A percentile compares a stretch with the other conserved stretches of the same genome.
phyloP scores from a whole-genome alignment of 2,113 vertebrate genomes.

The Fregetta grallaria region DNA sequence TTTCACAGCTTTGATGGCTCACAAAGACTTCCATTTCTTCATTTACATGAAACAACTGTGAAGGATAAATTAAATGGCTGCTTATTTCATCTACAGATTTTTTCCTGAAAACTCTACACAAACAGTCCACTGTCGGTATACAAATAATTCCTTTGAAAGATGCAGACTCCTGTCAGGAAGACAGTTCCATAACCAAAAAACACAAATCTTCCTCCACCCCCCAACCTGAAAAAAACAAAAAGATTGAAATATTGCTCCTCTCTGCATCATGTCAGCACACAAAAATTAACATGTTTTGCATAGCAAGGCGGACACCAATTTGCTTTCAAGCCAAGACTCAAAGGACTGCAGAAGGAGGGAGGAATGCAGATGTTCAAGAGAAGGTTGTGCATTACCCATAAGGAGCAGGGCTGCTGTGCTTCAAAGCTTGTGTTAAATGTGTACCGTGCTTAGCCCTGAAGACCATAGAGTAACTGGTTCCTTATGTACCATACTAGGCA shows the following conservation, averaged over 20 bases:
- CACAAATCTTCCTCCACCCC: not conserved
- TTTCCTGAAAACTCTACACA: not conserved
- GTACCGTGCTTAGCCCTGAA: not conserved
- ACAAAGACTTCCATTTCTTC: conserved; percentile 31
- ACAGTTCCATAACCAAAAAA: not conserved
- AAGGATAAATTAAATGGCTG: conserved; percentile 44
- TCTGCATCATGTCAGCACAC: not conserved
- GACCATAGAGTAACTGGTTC: not conserved
- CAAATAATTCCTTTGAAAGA: not conserved
- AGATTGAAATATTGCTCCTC: not conserved
- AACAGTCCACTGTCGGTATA: not conserved
- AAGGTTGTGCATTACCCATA: not conserved
- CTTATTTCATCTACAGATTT: not conserved
- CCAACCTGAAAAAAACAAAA: not conserved
- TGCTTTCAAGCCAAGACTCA: not conserved
- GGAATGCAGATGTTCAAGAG: not conserved
- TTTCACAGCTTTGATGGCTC: conserved; percentile 42
- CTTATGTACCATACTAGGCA: not conserved
- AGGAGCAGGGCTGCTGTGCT: not conserved
- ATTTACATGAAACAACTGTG: conserved; percentile 37
- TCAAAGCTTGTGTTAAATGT: not conserved
- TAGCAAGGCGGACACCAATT: not conserved
- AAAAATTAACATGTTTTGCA: not conserved
- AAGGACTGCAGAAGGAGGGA: not conserved
- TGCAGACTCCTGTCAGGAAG: not conserved